phyloP scores from a whole-genome alignment of 2,888 invertebrate species.

The Hypomecis atomaria region DNA sequence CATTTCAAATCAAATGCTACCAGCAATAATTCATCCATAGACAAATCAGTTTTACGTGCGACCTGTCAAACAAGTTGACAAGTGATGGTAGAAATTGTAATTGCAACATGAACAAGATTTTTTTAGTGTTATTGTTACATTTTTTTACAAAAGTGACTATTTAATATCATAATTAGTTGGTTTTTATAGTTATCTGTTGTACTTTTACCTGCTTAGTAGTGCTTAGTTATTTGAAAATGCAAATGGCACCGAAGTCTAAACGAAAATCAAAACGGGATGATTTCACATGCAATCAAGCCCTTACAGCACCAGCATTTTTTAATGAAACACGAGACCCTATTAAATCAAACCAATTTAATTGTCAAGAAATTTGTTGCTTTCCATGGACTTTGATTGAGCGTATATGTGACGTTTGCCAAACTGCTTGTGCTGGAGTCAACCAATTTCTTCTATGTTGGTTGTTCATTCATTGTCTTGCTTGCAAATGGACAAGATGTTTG shows the following conservation, averaged over 20 bases:
- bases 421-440: conserved; percentile 68
- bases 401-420: conserved; percentile 64
- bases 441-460: conserved; percentile 73
- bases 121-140: too few species aligned
- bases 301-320: conserved; percentile 59
- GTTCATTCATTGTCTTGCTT: conserved; percentile 71
- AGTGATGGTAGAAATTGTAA: too few species aligned
- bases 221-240: not conserved
- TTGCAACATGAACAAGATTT: too few species aligned
- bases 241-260: conserved; percentile 54
- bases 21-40: too few species aligned
- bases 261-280: conserved; percentile 39
- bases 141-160: not conserved
- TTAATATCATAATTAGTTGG: not conserved
- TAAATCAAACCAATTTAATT: conserved; percentile 53
- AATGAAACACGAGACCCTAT: conserved; percentile 63
- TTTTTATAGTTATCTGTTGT: too few species aligned
- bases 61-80: too few species aligned
- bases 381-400: conserved; percentile 68
- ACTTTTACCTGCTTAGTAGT: not conserved
- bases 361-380: conserved; percentile 75
- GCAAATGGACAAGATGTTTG: conserved; percentile 66
- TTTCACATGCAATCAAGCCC: conserved; percentile 52
- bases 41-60: too few species aligned
- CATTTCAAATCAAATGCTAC: too few species aligned